Percentiles rank a stretch among this genome's conserved stretches.
phyloP scores from a whole-genome alignment of 1,140 invertebrate genomes.

The Aplysia californica region DNA sequence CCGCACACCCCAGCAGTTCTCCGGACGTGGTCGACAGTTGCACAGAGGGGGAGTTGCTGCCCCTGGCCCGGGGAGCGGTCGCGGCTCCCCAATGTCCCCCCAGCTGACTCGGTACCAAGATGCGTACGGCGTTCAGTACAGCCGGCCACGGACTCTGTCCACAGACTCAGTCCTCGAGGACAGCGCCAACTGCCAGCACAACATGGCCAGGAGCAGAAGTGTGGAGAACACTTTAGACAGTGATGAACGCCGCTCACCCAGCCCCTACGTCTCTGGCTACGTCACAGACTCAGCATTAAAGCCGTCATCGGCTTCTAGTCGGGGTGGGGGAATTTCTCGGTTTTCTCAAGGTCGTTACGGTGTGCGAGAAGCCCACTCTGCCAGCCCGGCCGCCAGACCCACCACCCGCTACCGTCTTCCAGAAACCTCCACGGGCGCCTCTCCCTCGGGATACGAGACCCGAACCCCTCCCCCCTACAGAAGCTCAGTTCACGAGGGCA shows the following conservation, averaged over 20 bases:
- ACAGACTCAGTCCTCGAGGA: constrained; percentile 46
- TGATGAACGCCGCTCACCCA: neutral
- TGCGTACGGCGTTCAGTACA: neutral
- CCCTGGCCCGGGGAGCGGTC: constrained; percentile 28
- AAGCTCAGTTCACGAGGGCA: too few relatives aligned
- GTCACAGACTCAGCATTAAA: constrained; percentile 26
- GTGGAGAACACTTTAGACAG: constrained; percentile 37
- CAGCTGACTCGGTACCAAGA: neutral
- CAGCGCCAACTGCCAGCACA: constrained; percentile 8
- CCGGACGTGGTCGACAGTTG: too few relatives aligned
- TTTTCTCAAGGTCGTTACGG: too few relatives aligned
- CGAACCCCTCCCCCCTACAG: too few relatives aligned
- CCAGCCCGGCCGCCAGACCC: neutral
- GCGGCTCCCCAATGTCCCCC: too few relatives aligned
- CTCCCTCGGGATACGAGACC: too few relatives aligned
- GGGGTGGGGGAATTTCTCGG: too few relatives aligned
- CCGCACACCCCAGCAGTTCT: constrained; percentile 18
- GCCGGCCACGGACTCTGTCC: constrained; percentile 42
- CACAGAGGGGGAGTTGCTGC: too few relatives aligned
- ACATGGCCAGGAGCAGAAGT: constrained; percentile 38
- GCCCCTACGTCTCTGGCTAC: constrained; percentile 21
- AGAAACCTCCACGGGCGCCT: constrained; percentile 1
- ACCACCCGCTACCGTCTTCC: neutral
- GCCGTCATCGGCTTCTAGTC: constrained; percentile 16
- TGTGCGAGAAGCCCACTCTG: neutral